Percentiles rank a stretch among this genome's conserved stretches.
phyloP scores from a whole-genome alignment of 2,797 vertebrate genomes.

The Catharus ustulatus region DNA sequence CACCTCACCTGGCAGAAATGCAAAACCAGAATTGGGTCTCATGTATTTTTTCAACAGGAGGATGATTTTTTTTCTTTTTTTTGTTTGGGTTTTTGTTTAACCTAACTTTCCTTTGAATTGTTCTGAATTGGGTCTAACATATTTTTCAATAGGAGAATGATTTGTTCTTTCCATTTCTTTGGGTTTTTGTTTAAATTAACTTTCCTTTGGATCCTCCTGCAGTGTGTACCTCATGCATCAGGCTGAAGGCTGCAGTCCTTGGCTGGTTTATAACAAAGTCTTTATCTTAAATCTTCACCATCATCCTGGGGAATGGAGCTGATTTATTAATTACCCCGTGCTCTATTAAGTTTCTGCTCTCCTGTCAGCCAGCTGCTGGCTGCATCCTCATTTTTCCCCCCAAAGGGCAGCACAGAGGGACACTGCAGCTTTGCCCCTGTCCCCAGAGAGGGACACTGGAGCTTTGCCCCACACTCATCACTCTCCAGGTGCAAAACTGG shows the following conservation, averaged over 20 bases:
- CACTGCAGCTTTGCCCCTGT: not conserved
- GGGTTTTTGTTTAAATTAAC: not conserved
- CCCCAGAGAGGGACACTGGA: not conserved
- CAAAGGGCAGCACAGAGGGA: not conserved
- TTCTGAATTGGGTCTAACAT: not conserved
- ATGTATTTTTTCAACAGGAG: not conserved
- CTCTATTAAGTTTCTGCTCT: not conserved
- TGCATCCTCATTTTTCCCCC: not conserved
- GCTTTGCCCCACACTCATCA: not conserved
- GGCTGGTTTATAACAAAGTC: not conserved
- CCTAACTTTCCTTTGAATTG: not conserved
- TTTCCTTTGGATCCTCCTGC: not conserved
- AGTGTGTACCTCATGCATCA: not conserved
- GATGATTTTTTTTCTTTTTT: not conserved
- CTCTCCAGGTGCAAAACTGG: rapidly evolving
- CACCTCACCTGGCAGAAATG: not conserved
- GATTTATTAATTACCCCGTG: not conserved
- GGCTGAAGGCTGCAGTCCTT: not conserved
- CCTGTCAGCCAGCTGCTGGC: not conserved
- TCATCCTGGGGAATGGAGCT: not conserved
- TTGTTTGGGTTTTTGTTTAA: not conserved
- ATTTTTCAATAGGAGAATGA: not conserved
- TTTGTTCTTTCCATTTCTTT: not conserved
- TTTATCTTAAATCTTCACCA: not conserved
- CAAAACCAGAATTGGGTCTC: not conserved